Percentiles rank a stretch among this genome's conserved stretches.
phyloP scores from a whole-genome alignment of 1,140 invertebrate genomes.

The Anthonomus grandis region DNA sequence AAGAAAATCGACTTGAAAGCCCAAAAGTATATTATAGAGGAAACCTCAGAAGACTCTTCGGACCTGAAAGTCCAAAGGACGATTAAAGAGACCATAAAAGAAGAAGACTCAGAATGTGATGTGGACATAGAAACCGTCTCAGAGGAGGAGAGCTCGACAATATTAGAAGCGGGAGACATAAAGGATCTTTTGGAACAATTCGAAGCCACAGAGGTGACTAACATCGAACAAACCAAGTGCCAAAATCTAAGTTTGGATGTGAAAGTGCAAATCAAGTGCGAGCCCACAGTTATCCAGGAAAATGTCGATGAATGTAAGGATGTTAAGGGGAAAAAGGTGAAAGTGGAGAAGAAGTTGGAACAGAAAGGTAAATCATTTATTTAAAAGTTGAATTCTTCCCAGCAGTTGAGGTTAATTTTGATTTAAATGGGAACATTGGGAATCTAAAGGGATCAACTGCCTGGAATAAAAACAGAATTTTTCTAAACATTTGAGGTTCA shows the following conservation, averaged over 20 bases:
- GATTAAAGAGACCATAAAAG: slow-evolving; percentile 22
- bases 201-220: slow-evolving; percentile 49
- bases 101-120: too few relatives aligned
- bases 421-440: too few relatives aligned
- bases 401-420: too few relatives aligned
- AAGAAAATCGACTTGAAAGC: slow-evolving; percentile 43
- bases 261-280: slow-evolving; percentile 4
- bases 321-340: too few relatives aligned
- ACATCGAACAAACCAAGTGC: not conserved
- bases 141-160: slow-evolving; percentile 37
- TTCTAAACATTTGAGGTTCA: too few relatives aligned
- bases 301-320: too few relatives aligned
- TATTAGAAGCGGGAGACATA: slow-evolving; percentile 53
- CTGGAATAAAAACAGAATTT: too few relatives aligned
- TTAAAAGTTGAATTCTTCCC: too few relatives aligned
- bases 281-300: too few relatives aligned
- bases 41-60: slow-evolving; percentile 16
- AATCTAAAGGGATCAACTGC: too few relatives aligned
- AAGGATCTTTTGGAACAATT: slow-evolving; percentile 55
- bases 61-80: slow-evolving; percentile 29
- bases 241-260: slow-evolving; percentile 3
- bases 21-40: slow-evolving; percentile 37
- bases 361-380: too few relatives aligned
- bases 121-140: slow-evolving; percentile 45
- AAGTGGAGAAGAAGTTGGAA: too few relatives aligned